These are phyloP conservation scores for roundworm (Caenorhabditis elegans) DNA, from an alignment of 1,140 invertebrate genomes.

Conservation along the genomic window WBcel235 BX284606.5:2716001-2716500, in stretches of 20 bases:
- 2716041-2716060: conserved; percentile 46
- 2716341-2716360: conserved; percentile 62
- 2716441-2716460: background rate
- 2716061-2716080: conserved; percentile 60
- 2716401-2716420: background rate
- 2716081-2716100: conserved; percentile 61
- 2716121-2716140: background rate
- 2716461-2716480: background rate
- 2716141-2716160: conserved; percentile 4
- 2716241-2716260: background rate
- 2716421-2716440: conserved; percentile 43
- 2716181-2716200: background rate
- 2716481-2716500: conserved; percentile 15
- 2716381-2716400: conserved; percentile 4
- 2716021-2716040: conserved; percentile 11
- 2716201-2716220: background rate
- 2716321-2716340: conserved; percentile 56
- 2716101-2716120: conserved; percentile 59
- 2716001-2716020: conserved; percentile 22
- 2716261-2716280: background rate
- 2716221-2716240: conserved; percentile 20
- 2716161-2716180: background rate
- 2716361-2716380: conserved; percentile 58
- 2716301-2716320: conserved; percentile 56
- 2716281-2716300: conserved; percentile 30